Conservation (phyloP, 2,113 vertebrate genomes). For the Tragelaphus strepsiceros region DNA sequence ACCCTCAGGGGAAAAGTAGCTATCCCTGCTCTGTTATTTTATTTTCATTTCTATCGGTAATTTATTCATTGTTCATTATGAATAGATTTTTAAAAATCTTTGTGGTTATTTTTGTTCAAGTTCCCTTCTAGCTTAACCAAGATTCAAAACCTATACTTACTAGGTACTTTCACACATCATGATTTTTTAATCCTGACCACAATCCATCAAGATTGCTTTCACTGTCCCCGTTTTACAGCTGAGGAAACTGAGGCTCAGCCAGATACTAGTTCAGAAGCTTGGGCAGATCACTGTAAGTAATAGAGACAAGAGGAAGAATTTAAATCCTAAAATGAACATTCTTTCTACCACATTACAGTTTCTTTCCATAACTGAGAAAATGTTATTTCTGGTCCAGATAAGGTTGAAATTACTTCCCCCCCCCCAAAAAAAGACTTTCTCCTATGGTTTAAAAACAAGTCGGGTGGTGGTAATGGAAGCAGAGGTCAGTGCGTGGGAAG, state of each 20-base stretch:
- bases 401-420: not conserved
- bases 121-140: not conserved
- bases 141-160: not conserved
- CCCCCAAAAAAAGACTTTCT: not conserved
- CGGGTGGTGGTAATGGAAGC: not conserved
- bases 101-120: not conserved
- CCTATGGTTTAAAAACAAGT: not conserved
- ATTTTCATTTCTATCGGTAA: not conserved
- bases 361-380: not conserved
- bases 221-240: not conserved
- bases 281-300: not conserved
- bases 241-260: not conserved
- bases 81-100: not conserved
- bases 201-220: not conserved
- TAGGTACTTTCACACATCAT: not conserved
- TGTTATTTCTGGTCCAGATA: not conserved
- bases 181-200: not conserved
- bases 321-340: not conserved
- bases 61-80: not conserved
- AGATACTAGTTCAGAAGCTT: not conserved
- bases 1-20: not conserved
- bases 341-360: not conserved
- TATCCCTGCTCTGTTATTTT: not conserved
- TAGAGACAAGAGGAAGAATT: not conserved
- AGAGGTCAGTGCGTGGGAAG: accelerated